Conservation (phyloP, 2,888 invertebrate genomes). For the Stenchaetothrips biformis region DNA sequence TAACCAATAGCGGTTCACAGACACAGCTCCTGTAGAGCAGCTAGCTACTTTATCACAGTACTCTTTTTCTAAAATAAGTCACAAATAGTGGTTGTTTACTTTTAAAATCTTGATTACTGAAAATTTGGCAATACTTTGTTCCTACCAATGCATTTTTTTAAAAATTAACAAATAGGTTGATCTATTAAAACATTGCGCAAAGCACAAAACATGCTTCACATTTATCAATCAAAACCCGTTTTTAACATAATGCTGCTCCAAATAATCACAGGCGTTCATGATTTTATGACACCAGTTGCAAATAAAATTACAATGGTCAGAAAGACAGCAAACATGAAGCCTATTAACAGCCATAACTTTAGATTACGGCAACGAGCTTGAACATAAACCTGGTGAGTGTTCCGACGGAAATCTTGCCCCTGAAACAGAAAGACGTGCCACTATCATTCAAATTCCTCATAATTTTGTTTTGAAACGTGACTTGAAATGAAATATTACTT, state of each 20-base stretch:
- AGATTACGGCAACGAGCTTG: conserved; percentile 30
- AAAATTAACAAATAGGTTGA: too few species aligned
- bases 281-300: conserved; percentile 30
- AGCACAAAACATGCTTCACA: not conserved
- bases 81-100: too few species aligned
- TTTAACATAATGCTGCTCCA: not conserved
- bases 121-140: too few species aligned
- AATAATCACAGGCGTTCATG: not conserved
- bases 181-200: too few species aligned
- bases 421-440: conserved; percentile 16
- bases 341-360: conserved; percentile 33
- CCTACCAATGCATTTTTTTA: too few species aligned
- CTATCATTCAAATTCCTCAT: not conserved
- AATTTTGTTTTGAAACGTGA: not conserved
- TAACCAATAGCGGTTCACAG: too few species aligned
- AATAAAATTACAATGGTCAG: conserved; percentile 30
- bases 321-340: conserved; percentile 27
- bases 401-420: conserved; percentile 30
- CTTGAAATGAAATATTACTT: not conserved
- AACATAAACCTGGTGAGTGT: conserved; percentile 27
- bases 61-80: too few species aligned
- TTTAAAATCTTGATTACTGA: too few species aligned
- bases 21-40: too few species aligned
- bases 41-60: too few species aligned
- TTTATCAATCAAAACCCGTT: not conserved